Percentiles rank a stretch among this genome's conserved stretches.
Conservation (phyloP, 2,113 vertebrate species). For the Pachypanchax playfairii region DNA sequence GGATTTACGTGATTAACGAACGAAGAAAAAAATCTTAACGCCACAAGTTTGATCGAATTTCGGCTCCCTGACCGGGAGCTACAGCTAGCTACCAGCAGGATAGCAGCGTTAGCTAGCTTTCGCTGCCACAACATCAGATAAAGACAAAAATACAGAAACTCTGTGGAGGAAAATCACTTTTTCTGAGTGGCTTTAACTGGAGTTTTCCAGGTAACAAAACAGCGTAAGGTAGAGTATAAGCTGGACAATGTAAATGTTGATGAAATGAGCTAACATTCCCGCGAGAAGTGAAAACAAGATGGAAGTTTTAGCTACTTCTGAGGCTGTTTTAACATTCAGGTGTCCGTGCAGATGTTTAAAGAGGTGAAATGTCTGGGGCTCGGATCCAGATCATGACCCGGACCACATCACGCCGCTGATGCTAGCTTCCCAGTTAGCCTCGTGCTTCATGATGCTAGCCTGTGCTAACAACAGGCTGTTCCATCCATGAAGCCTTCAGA, state of each 20-base stretch:
- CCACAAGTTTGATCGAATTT: conserved; percentile 30
- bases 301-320: no score
- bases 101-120: conserved; percentile 57
- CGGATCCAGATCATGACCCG: not conserved
- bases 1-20: conserved; percentile 29
- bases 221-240: not conserved
- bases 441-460: conserved; percentile 56
- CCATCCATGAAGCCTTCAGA: no score
- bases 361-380: not conserved
- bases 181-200: conserved; percentile 40
- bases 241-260: not conserved
- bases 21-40: conserved; percentile 26
- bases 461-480: conserved; percentile 29
- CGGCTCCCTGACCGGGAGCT: conserved; percentile 68
- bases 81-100: conserved; percentile 61
- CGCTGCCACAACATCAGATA: conserved; percentile 60
- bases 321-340: no score
- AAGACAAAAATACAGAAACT: conserved; percentile 66
- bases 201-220: conserved; percentile 46
- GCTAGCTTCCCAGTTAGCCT: conserved; percentile 66
- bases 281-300: conserved; percentile 79
- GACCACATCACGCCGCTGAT: conserved; percentile 41
- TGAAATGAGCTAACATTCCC: conserved; percentile 50
- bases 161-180: conserved; percentile 47
- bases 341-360: no score